Evolutionary conservation across 2,797 vertebrate genomes (phyloP).

Genomic region (Pseudocheirus occidentalis): DNA sequence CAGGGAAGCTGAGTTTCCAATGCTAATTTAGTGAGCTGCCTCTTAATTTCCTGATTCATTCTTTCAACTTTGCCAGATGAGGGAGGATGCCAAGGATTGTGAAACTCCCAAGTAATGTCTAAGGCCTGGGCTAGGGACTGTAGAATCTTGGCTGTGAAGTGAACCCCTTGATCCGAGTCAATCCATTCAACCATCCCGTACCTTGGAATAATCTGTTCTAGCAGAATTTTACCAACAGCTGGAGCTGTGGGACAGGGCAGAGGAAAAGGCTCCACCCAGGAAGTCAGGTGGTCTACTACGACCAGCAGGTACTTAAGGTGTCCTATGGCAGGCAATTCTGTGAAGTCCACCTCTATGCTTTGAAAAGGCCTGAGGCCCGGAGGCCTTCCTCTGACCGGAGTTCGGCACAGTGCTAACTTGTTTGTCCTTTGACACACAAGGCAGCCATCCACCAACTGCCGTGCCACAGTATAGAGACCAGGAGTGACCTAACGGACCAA

Average conservation of each 20-base stretch:
- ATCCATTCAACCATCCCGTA: not conserved
- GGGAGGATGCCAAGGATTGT: too few relatives aligned
- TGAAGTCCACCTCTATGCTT: not conserved
- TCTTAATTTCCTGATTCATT: too few relatives aligned
- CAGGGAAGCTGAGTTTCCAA: too few relatives aligned
- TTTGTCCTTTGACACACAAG: not conserved
- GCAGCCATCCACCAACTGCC: not conserved
- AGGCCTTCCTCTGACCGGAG: not conserved
- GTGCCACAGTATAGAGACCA: too few relatives aligned
- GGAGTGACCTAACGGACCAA: too few relatives aligned
- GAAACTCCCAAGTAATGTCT: too few relatives aligned
- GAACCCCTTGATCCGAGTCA: not conserved
- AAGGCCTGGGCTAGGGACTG: too few relatives aligned
- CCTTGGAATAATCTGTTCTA: not conserved
- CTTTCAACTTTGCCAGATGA: too few relatives aligned
- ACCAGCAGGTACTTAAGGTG: not conserved
- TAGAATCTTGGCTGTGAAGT: not conserved
- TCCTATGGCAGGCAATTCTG: not conserved
- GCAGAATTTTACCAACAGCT: not conserved
- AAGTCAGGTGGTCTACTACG: not conserved
- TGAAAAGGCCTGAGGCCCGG: not conserved
- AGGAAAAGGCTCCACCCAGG: not conserved
- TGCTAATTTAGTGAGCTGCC: too few relatives aligned
- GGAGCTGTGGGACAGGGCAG: too few relatives aligned
- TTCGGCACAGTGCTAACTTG: rapidly evolving